phyloP scores from a whole-genome alignment of 2,797 vertebrate species.

The Myotis planiceps region DNA sequence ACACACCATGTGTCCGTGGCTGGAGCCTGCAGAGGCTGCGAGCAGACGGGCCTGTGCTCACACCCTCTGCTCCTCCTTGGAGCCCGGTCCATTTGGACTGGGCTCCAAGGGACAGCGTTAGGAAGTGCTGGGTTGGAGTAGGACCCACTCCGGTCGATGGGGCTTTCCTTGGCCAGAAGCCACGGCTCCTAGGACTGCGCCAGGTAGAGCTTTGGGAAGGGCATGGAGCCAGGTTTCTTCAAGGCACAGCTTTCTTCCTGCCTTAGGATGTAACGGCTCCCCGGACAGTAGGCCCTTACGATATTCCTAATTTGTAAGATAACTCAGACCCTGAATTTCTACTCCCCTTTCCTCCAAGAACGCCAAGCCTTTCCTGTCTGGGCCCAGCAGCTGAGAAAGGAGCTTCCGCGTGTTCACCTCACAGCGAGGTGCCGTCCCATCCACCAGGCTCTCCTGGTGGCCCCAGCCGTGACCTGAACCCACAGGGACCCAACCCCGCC shows the following conservation, averaged over 20 bases:
- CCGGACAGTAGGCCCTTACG: neutral
- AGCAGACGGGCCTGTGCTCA: neutral
- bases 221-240: neutral
- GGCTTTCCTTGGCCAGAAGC: neutral
- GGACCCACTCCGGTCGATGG: accelerated
- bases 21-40: neutral
- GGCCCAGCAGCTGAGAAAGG: neutral
- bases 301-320: neutral
- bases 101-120: accelerated
- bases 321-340: neutral
- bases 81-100: neutral
- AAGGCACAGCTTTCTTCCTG: neutral
- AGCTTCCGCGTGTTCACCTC: accelerated
- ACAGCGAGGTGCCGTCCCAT: accelerated
- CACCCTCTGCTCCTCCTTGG: neutral
- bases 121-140: neutral
- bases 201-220: neutral
- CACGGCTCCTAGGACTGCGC: neutral
- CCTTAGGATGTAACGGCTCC: neutral
- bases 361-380: neutral
- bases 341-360: neutral
- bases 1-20: accelerated
- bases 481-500: accelerated
- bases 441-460: neutral
- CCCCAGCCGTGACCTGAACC: neutral